A percentile compares a stretch with the other conserved stretches of the same genome.
phyloP scores from a whole-genome alignment of 1,140 invertebrate species.

The Stegodyphus mimosarum region DNA sequence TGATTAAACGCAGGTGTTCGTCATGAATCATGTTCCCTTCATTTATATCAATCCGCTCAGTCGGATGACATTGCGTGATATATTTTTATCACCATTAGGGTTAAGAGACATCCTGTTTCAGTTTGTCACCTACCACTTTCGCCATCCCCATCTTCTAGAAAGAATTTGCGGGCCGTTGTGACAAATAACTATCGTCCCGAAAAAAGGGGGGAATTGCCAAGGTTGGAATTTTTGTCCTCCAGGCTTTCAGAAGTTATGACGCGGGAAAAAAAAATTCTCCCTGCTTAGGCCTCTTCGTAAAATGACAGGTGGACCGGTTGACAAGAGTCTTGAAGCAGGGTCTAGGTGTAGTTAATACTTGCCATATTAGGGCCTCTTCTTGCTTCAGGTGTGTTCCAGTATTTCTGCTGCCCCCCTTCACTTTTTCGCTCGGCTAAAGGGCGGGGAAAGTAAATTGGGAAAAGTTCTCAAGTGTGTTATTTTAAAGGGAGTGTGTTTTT shows the following conservation, averaged over 20 bases:
- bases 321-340: background rate
- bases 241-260: background rate
- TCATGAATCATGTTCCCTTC: too few relatives aligned
- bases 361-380: background rate
- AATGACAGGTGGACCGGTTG: conserved; percentile 45
- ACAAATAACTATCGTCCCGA: conserved; percentile 12
- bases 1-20: too few relatives aligned
- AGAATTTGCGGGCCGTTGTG: conserved; percentile 28
- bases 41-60: too few relatives aligned
- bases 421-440: background rate
- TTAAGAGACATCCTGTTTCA: conserved; percentile 12
- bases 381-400: conserved; percentile 22
- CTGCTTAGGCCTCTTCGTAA: conserved; percentile 6
- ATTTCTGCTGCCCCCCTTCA: background rate
- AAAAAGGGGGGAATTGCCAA: background rate
- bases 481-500: conserved; percentile 37
- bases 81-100: background rate
- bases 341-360: conserved; percentile 24
- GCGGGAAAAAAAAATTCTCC: background rate
- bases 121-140: conserved; percentile 1
- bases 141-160: background rate
- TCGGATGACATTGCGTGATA: background rate
- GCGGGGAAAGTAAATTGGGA: background rate
- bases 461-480: conserved; percentile 11
- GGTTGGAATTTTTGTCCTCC: conserved; percentile 16